Percentiles rank a stretch among this genome's conserved stretches.
Evolutionary conservation across 92 coral and sea anemone genomes (phyloP).

Genomic region (Blastomussa wellsi): DNA sequence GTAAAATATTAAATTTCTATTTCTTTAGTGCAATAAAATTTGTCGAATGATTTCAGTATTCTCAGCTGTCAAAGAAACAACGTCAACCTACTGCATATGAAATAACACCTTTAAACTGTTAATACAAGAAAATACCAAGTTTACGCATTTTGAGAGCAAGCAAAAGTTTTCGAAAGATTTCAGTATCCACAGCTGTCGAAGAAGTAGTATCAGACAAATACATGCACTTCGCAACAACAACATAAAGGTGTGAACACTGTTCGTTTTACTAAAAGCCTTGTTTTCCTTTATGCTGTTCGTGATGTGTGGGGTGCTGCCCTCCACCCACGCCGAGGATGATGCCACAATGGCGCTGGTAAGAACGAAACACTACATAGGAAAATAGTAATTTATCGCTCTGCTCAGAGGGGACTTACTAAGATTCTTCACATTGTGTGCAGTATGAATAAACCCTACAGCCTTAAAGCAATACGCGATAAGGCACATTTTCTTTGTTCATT

Average conservation of each 20-base stretch:
- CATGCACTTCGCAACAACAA: not conserved
- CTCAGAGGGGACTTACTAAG: too few species aligned
- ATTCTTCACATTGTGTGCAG: not conserved
- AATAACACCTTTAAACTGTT: not conserved
- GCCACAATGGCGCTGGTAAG: slow-evolving; percentile 35
- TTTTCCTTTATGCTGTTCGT: not conserved
- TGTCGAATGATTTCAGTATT: too few species aligned
- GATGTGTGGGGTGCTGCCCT: slow-evolving; percentile 7
- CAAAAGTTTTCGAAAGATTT: not conserved
- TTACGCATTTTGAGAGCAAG: not conserved
- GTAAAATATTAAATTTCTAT: too few species aligned
- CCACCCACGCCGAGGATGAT: slow-evolving; percentile 19
- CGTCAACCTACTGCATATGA: too few species aligned
- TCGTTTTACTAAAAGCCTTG: not conserved
- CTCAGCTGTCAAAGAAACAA: too few species aligned
- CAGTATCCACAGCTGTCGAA: not conserved
- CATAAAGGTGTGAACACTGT: not conserved
- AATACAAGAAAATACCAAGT: not conserved
- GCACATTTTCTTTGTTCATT: too few species aligned
- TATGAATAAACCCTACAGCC: too few species aligned
- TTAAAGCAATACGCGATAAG: too few species aligned
- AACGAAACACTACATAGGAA: too few species aligned
- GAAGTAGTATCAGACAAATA: not conserved
- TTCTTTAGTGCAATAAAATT: too few species aligned
- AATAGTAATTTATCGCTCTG: too few species aligned